Evolutionary conservation across 2,113 vertebrate species (phyloP).

Genomic region (Crotalus tigris): DNA sequence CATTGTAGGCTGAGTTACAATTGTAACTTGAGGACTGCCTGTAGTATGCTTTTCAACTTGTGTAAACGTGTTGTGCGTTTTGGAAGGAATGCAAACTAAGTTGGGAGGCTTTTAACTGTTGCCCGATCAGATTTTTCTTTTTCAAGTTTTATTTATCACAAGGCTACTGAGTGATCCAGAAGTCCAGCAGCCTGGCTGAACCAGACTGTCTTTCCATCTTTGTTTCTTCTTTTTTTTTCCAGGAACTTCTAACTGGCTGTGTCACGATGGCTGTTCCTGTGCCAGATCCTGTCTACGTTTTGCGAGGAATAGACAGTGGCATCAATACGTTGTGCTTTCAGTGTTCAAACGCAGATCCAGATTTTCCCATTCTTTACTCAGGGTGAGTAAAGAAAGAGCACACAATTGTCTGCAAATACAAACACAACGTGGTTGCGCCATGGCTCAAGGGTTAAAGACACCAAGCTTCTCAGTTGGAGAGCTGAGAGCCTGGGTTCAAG

Average conservation of each 20-base stretch:
- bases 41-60: not conserved
- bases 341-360: constrained; percentile 51
- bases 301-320: constrained; percentile 80
- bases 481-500: not conserved
- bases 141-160: not conserved
- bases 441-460: not conserved
- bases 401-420: not conserved
- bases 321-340: constrained; percentile 84
- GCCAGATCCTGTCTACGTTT: constrained; percentile 83
- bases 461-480: not conserved
- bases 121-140: not conserved
- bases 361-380: constrained; percentile 80
- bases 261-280: constrained; percentile 70
- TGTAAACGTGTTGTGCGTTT: not conserved
- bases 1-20: not conserved
- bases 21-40: not conserved
- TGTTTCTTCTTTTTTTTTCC: not conserved
- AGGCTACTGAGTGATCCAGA: not conserved
- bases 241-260: not conserved
- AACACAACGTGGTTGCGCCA: not conserved
- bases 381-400: constrained; percentile 74
- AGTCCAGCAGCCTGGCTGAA: not conserved
- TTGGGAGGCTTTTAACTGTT: not conserved
- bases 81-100: not conserved
- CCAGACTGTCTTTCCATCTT: not conserved